Evolutionary conservation across 2,113 vertebrate genomes (phyloP).

Genomic region (Sula dactylatra): DNA sequence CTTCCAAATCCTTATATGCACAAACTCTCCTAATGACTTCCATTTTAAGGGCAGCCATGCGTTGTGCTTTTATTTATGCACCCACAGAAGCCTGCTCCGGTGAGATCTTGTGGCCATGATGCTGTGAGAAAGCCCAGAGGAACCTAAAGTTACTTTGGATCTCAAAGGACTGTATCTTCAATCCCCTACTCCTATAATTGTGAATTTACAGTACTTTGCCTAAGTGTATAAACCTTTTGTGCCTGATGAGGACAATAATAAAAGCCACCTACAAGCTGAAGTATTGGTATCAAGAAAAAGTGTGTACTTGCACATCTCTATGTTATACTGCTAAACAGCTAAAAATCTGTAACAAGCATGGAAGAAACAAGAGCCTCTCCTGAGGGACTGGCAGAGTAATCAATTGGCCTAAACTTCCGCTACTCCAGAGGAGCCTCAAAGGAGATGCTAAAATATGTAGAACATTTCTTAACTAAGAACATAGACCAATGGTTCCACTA

Average conservation of each 20-base stretch:
- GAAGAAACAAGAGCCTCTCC: constrained; percentile 2
- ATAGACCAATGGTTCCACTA: not conserved
- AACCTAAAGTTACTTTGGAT: not conserved
- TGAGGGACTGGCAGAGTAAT: not conserved
- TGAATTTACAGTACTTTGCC: not conserved
- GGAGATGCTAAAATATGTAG: not conserved
- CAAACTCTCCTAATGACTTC: not conserved
- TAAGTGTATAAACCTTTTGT: not conserved
- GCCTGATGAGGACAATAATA: not conserved
- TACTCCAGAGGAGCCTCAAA: not conserved
- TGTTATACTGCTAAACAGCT: not conserved
- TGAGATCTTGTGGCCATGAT: not conserved
- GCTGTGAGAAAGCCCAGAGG: not conserved
- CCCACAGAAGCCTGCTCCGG: not conserved
- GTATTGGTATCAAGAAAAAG: not conserved
- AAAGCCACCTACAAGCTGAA: not conserved
- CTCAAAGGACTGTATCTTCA: not conserved
- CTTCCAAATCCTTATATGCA: not conserved
- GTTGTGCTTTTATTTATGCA: not conserved
- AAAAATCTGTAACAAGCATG: not conserved
- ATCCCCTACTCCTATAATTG: not conserved
- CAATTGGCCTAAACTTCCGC: not conserved
- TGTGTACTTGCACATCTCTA: not conserved
- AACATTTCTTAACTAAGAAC: constrained; percentile 2
- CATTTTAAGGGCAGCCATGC: not conserved